Evolutionary conservation across 2,888 invertebrate genomes (phyloP), one percentile per base, ranked within the genome.

Genomic region (Synanthedon tipuliformis): DNA sequence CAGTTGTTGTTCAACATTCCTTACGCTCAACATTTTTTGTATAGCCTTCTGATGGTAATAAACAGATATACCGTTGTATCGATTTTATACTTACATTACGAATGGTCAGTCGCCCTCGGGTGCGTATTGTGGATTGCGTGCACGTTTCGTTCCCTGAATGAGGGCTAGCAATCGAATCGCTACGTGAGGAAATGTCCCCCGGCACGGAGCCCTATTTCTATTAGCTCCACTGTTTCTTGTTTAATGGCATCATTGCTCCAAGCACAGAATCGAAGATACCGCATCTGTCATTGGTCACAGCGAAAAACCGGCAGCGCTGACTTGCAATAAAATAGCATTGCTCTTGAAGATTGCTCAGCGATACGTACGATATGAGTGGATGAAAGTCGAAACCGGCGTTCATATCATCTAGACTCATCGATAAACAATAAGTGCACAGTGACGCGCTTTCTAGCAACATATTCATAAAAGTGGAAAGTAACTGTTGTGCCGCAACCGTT

Each of bases 151-250:
- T 72, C 72, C 69, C 66, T 71, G 71, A 70, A 71, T 64, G 69
- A 70, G 75, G 72, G 70, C 71, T 72, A 64, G 64, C 70, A 62
- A 65, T 68, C 59, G 66, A 56, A 12, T 16, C 18, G 49, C 3
- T 72, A 77, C 79, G 79, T 79, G 78, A 75, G 64, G 65, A 67
- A 70, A 75, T 75, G 75, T 73, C 69, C 69, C 72, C 66, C 56
- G 58, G 52, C 58, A 59, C 59, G 60, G 57, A 66, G 63, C 62
- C 62, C 65, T 69, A 65, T 67, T 65, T 56, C 62, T 62, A 73
- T 72, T 64, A 68, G 68, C 73, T 68, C 34, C 18, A 41, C 49
- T 41, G 51, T 34, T 16, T 45, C 7, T 10, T 13, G 45, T 45
- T 45, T 45, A 45, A 45, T 45, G 15, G 12, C 34, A 8, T 45